Evolutionary conservation across 2,888 invertebrate genomes (phyloP), one percentile per base, ranked within the genome.

Genomic region (Cryptosula pallasiana): DNA sequence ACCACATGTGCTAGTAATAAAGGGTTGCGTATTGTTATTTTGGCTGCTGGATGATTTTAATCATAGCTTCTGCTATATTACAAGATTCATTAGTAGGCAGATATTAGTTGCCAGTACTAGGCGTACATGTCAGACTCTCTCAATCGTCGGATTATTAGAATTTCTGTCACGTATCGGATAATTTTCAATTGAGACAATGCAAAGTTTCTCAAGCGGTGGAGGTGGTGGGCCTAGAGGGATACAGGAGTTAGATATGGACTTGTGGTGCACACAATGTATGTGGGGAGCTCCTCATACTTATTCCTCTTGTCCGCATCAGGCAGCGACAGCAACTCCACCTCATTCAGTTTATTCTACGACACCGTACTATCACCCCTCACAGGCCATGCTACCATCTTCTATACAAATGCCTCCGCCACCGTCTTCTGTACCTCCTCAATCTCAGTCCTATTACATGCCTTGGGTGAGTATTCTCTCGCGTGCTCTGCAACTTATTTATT

Each of bases 251-350:
- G 63, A 63, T 32, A 63, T 70, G 70, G 70, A 70, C 25, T 54
- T 70, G 25, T 70, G 70, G 70, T 70, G 70, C 70, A 70, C 70
- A 5, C 55, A 54, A 25, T 54, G 55, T 23, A 36, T 70, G 35
- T 70, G 70, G 70, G n/a, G 29, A 35, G 29, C 70, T 2, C 70
- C n/a, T 13, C 70, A 70, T 29, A n/a, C 32, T 16, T 70, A 70
- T 23, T 25, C 36, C 29, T 23, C 70, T 23, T 70, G 70, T 36
- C 70, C 70, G 3, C 70, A 63, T 32, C 63, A 63, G 32, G 32
- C 20, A 20, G 9, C 63, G 2, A 25, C 63, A 29, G 27, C 25
- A 5, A 32, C 9, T 32, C 32, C 29, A 25, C 63, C 27, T 9
- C 63, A 27, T 2, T 29, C 63, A 5, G 63, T 63, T 16, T 63